These are phyloP conservation scores for Tachycineta bicolor DNA, from an alignment of 2,113 vertebrate species.

Conservation along the genomic window DNA sequence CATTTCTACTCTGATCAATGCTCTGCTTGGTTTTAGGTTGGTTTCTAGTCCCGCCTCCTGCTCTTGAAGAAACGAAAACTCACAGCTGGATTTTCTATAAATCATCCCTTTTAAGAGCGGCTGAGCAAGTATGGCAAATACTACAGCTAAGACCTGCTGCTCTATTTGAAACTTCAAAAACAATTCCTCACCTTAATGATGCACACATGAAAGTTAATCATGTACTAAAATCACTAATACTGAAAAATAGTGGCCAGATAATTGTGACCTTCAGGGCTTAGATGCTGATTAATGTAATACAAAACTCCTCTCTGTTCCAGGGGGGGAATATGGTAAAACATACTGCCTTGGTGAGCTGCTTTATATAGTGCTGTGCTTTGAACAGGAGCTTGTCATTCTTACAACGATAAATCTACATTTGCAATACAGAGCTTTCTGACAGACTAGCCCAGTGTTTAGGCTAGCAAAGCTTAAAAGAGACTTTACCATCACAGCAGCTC, in stretches of 20 bases:
- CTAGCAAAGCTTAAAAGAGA: not conserved
- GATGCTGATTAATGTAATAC: slow-evolving; percentile 42
- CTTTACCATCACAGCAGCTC: not conserved
- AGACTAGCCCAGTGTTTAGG: not conserved
- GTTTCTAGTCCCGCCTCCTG: slow-evolving; percentile 74
- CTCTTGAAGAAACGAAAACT: slow-evolving; percentile 77
- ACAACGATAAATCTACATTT: not conserved
- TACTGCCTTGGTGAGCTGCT: not conserved
- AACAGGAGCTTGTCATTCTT: not conserved
- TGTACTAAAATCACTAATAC: slow-evolving; percentile 61
- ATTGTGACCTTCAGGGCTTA: slow-evolving; percentile 63
- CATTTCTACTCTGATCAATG: slow-evolving; percentile 77
- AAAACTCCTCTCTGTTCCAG: slow-evolving; percentile 29
- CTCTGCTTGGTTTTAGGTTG: slow-evolving; percentile 74
- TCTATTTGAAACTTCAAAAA: slow-evolving; percentile 64
- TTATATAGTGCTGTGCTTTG: not conserved
- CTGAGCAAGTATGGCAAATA: slow-evolving; percentile 64
- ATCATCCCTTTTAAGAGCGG: slow-evolving; percentile 71
- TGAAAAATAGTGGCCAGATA: slow-evolving; percentile 61
- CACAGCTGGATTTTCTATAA: slow-evolving; percentile 82
- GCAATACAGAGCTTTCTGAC: slow-evolving; percentile 7
- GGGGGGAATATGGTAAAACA: not conserved
- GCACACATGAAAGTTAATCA: slow-evolving; percentile 43
- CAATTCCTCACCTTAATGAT: slow-evolving; percentile 56
- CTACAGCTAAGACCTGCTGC: slow-evolving; percentile 62